A percentile compares a stretch with the other conserved stretches of the same genome.
These are phyloP conservation scores for Meleagris gallopavo DNA, from an alignment of 2,113 vertebrate species.

Conservation along the genomic window DNA sequence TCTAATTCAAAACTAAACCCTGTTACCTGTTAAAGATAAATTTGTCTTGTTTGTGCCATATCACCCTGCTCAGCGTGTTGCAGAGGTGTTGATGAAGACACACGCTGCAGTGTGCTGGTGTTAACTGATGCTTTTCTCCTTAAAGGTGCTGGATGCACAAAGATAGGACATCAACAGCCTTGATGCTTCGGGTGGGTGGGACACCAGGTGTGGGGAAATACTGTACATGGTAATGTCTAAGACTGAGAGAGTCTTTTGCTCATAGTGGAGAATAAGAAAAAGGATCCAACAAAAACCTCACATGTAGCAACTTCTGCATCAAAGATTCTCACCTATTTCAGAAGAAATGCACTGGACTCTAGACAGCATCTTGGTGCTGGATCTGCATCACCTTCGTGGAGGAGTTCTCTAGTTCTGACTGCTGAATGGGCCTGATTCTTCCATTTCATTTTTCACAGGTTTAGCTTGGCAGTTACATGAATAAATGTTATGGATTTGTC, in stretches of 20 bases:
- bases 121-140: not conserved
- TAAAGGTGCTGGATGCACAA: not conserved
- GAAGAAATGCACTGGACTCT: not conserved
- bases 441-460: not conserved
- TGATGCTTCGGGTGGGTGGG: not conserved
- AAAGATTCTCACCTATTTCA: not conserved
- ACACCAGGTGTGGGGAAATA: not conserved
- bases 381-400: not conserved
- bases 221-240: rapidly evolving
- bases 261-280: not conserved
- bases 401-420: not conserved
- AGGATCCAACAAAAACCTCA: rapidly evolving
- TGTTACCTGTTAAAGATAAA: not conserved
- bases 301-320: not conserved
- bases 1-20: not conserved
- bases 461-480: not conserved
- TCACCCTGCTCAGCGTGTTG: not conserved
- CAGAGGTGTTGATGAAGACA: not conserved
- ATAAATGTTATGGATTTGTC: not conserved
- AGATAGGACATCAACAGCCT: not conserved
- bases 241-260: not conserved
- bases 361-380: not conserved
- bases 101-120: rapidly evolving
- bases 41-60: not conserved
- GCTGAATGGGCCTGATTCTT: not conserved